These are phyloP conservation scores for Drosophila gunungcola DNA, from an alignment of 1,140 invertebrate genomes.

Conservation along the genomic window DNA sequence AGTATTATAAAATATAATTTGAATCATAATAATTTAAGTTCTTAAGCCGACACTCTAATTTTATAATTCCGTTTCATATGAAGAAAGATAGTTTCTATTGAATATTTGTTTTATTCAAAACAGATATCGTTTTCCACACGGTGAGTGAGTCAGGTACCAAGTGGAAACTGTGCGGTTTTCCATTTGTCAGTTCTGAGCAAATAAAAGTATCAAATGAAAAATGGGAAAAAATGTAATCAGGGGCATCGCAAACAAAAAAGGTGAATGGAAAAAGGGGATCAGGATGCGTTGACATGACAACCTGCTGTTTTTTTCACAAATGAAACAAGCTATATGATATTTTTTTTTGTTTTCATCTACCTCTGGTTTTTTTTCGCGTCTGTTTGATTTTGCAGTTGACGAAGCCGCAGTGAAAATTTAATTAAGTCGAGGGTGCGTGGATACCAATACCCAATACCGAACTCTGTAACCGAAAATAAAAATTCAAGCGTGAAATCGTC, in stretches of 20 bases:
- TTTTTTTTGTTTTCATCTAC: slow-evolving; percentile 53
- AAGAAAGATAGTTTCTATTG: not conserved
- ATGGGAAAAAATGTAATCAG: slow-evolving; percentile 70
- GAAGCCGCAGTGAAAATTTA: slow-evolving; percentile 83
- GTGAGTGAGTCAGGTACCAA: slow-evolving; percentile 32
- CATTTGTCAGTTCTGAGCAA: slow-evolving; percentile 61
- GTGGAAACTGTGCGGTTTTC: slow-evolving; percentile 71
- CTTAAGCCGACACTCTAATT: too few species aligned
- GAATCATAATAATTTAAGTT: too few species aligned
- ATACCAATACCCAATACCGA: slow-evolving; percentile 39
- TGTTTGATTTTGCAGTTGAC: slow-evolving; percentile 72
- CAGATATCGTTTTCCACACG: not conserved
- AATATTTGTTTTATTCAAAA: not conserved
- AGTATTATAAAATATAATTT: too few species aligned
- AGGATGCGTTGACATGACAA: slow-evolving; percentile 71
- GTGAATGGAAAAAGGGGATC: slow-evolving; percentile 4
- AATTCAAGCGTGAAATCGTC: slow-evolving; percentile 71
- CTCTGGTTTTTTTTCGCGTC: slow-evolving; percentile 18
- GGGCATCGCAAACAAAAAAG: slow-evolving; percentile 65
- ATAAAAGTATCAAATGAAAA: slow-evolving; percentile 75
- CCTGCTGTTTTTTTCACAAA: slow-evolving; percentile 48
- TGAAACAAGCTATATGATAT: slow-evolving; percentile 82
- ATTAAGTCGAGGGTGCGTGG: slow-evolving; percentile 66
- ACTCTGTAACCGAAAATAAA: slow-evolving; percentile 36
- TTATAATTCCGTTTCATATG: not conserved